Conservation (phyloP, 2,797 vertebrate genomes). For the Coregonus ussuriensis region DNA sequence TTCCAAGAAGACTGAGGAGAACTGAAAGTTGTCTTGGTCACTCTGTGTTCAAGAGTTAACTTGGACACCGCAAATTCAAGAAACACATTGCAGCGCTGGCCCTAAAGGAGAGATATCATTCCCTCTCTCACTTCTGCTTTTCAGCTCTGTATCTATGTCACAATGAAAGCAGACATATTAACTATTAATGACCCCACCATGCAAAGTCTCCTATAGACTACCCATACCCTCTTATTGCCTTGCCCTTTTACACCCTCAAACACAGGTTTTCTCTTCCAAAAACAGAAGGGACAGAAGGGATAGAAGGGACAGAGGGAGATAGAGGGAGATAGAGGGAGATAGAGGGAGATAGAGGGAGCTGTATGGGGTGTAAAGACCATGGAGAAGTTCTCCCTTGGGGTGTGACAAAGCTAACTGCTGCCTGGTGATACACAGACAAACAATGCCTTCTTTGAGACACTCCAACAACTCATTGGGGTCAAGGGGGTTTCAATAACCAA, state of each 20-base stretch:
- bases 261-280: no score
- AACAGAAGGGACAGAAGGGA: no score
- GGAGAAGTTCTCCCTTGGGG: slow-evolving; percentile 4
- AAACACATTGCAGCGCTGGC: slow-evolving; percentile 44
- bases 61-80: slow-evolving; percentile 34
- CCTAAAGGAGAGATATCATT: slow-evolving; percentile 8
- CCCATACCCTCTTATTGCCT: no score
- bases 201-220: no score
- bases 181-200: no score
- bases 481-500: background rate
- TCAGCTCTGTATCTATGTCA: background rate
- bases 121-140: slow-evolving; percentile 59
- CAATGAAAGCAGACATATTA: no score
- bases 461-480: background rate
- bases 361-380: background rate
- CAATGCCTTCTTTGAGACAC: slow-evolving; percentile 38
- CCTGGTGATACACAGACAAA: slow-evolving; percentile 15
- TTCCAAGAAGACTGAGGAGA: no score
- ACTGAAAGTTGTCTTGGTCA: slow-evolving; percentile 14
- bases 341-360: slow-evolving; percentile 5
- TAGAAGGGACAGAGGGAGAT: background rate
- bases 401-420: background rate
- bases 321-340: no score
- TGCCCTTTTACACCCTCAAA: no score
- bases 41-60: slow-evolving; percentile 32